Evolutionary conservation across 2,113 vertebrate species (phyloP).

Genomic region (Laticauda colubrina): DNA sequence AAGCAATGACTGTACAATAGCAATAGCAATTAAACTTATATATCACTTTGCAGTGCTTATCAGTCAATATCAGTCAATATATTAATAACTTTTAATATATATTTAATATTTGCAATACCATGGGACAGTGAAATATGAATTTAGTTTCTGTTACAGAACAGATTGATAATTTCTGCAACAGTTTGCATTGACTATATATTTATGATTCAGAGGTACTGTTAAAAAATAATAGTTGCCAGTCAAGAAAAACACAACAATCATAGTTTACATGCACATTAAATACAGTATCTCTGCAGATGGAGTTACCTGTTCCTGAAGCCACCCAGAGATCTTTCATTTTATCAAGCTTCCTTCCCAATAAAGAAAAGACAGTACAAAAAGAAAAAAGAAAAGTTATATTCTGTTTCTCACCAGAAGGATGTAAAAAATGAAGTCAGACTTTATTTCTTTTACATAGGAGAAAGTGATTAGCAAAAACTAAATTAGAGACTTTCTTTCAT

Average conservation of each 20-base stretch:
- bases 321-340: background rate
- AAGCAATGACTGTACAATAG: background rate
- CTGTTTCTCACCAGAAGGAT: background rate
- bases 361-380: background rate
- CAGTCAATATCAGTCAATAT: conserved; percentile 19
- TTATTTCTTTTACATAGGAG: background rate
- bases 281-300: background rate
- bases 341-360: background rate
- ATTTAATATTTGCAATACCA: background rate
- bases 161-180: background rate
- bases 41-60: too few species aligned
- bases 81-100: conserved; percentile 15
- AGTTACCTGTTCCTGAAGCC: background rate
- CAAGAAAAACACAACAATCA: background rate
- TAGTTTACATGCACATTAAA: background rate
- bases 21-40: too few species aligned
- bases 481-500: background rate
- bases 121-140: conserved; percentile 20
- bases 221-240: background rate
- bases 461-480: background rate
- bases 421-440: background rate
- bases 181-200: background rate
- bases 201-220: background rate
- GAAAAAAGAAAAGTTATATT: background rate
- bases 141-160: conserved; percentile 32